These are phyloP conservation scores for Rhabditoides inermis DNA, from an alignment of 2,888 invertebrate genomes.

Conservation along the genomic window DNA sequence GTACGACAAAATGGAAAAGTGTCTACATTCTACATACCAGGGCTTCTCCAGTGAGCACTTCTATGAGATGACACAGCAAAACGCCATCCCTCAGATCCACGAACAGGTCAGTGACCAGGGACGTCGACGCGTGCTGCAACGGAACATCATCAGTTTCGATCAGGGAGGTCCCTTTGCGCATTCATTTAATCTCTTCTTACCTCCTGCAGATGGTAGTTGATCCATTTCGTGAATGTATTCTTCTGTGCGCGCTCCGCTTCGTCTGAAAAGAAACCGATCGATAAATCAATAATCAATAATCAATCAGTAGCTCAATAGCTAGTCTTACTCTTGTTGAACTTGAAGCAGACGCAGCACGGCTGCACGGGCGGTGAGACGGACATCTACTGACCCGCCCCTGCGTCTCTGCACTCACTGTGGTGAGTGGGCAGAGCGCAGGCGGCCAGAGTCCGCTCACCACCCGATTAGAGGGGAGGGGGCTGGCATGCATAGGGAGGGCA, in stretches of 20 bases:
- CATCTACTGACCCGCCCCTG: constrained; percentile 16
- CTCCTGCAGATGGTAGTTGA: constrained; percentile 50
- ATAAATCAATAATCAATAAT: background rate
- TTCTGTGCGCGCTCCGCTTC: constrained; percentile 52
- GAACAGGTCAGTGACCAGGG: constrained; percentile 44
- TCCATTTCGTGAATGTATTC: constrained; percentile 52
- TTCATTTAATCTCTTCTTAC: constrained; percentile 11
- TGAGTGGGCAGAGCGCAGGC: constrained; percentile 8
- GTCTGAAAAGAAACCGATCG: constrained; percentile 35
- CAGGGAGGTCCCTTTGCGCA: background rate
- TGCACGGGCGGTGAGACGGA: constrained; percentile 34
- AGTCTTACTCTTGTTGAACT: constrained; percentile 22
- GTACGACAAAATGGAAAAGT: background rate
- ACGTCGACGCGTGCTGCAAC: constrained; percentile 52
- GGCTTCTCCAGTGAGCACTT: constrained; percentile 51
- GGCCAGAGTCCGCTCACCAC: constrained; percentile 12
- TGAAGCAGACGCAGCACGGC: constrained; percentile 34
- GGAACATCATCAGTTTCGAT: too few relatives aligned
- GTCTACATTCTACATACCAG: constrained; percentile 45
- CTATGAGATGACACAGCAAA: constrained; percentile 48
- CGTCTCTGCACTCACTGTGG: constrained; percentile 6
- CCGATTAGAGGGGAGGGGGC: constrained; percentile 12
- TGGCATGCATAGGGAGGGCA: constrained; percentile 1
- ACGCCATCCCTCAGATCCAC: constrained; percentile 51
- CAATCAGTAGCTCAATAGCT: constrained; percentile 3